These are phyloP conservation scores for Sylvilagus floridanus DNA, from an alignment of 2,797 vertebrate species.

Conservation along the genomic window DNA sequence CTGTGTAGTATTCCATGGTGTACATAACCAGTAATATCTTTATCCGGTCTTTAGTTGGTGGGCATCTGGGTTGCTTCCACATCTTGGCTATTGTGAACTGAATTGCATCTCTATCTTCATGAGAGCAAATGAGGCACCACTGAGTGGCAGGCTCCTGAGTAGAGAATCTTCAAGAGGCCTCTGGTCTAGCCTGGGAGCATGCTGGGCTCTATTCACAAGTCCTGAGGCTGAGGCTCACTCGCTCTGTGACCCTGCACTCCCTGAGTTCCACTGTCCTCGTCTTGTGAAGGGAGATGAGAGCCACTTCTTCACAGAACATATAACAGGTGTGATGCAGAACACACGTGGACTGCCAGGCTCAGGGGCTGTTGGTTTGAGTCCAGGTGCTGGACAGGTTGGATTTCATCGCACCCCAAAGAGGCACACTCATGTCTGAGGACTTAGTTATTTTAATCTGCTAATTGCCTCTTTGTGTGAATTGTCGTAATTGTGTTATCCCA, in stretches of 20 bases:
- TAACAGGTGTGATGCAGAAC: neutral
- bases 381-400: neutral
- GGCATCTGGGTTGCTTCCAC: too few relatives aligned
- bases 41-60: too few relatives aligned
- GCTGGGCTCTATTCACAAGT: neutral
- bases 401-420: constrained; percentile 19
- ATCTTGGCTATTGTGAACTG: too few relatives aligned
- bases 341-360: fast-evolving
- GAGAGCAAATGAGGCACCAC: neutral
- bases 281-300: neutral
- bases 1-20: too few relatives aligned
- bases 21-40: too few relatives aligned
- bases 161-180: neutral
- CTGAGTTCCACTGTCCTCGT: neutral
- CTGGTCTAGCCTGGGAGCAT: neutral
- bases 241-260: neutral
- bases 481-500: constrained; percentile 76
- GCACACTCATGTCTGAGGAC: neutral
- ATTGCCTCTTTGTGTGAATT: constrained; percentile 79
- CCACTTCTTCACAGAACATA: neutral
- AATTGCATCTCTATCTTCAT: neutral
- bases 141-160: neutral
- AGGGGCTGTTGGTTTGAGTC: neutral
- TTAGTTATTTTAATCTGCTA: constrained; percentile 76
- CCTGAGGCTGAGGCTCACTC: neutral